phyloP scores from a whole-genome alignment of 2,113 vertebrate species.

The Myotis davidii region DNA sequence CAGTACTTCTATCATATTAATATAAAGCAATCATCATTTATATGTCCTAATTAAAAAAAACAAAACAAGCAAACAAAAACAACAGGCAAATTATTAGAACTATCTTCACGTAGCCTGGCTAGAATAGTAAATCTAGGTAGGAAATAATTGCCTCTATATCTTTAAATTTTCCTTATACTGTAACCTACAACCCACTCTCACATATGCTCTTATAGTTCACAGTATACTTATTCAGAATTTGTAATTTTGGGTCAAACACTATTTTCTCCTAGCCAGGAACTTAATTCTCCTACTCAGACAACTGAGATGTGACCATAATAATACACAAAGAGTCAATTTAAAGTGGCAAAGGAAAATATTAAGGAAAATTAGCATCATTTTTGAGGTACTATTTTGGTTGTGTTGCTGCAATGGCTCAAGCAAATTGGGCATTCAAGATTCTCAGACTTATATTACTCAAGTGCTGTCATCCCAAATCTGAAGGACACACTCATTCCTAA shows the following conservation, averaged over 20 bases:
- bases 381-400: background rate
- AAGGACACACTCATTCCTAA: background rate
- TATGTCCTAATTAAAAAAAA: background rate
- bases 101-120: background rate
- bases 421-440: background rate
- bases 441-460: background rate
- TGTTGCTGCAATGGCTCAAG: background rate
- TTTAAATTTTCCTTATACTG: background rate
- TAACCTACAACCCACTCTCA: background rate
- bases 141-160: background rate
- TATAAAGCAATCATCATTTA: background rate
- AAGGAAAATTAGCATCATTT: background rate
- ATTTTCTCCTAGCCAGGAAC: background rate
- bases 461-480: background rate
- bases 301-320: background rate
- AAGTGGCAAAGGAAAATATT: background rate
- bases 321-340: background rate
- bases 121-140: background rate
- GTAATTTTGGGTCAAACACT: background rate
- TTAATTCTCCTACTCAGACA: background rate
- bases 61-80: background rate
- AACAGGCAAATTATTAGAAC: background rate
- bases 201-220: background rate
- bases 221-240: background rate
- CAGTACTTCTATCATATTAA: background rate